Conservation (phyloP, 2,113 vertebrate species). For the Sceloporus tristichus region DNA sequence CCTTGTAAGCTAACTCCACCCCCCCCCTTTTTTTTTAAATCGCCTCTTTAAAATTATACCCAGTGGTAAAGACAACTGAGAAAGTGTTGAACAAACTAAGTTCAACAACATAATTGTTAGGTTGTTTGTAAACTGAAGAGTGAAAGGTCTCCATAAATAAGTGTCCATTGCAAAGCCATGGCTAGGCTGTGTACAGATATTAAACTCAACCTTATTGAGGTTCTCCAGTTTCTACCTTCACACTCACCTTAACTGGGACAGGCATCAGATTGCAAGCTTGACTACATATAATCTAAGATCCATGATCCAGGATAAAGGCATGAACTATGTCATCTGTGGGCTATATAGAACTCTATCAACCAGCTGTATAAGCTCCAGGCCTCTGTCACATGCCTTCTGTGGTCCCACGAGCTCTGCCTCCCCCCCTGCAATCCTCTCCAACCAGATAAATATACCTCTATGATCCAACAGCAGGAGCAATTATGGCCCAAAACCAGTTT, state of each 20-base stretch:
- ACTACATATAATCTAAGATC: too few relatives aligned
- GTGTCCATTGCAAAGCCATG: background rate
- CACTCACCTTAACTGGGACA: background rate
- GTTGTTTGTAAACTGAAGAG: background rate
- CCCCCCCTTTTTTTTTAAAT: background rate
- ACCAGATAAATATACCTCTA: too few relatives aligned
- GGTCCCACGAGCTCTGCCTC: too few relatives aligned
- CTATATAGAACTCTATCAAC: too few relatives aligned
- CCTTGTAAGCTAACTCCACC: constrained; percentile 16
- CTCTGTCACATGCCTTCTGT: too few relatives aligned
- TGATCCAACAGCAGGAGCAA: too few relatives aligned
- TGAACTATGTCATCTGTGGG: too few relatives aligned
- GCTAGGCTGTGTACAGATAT: background rate
- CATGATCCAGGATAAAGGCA: too few relatives aligned
- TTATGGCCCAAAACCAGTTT: too few relatives aligned
- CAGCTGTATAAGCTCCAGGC: too few relatives aligned
- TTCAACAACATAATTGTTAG: background rate
- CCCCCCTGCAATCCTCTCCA: too few relatives aligned
- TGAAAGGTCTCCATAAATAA: background rate
- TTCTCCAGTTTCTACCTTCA: background rate
- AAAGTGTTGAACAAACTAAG: background rate
- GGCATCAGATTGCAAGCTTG: background rate
- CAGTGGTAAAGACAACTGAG: background rate
- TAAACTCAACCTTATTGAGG: background rate
- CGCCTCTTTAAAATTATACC: background rate